These are phyloP conservation scores for Empidonax traillii DNA, from an alignment of 2,113 vertebrate species.

Conservation along the genomic window DNA sequence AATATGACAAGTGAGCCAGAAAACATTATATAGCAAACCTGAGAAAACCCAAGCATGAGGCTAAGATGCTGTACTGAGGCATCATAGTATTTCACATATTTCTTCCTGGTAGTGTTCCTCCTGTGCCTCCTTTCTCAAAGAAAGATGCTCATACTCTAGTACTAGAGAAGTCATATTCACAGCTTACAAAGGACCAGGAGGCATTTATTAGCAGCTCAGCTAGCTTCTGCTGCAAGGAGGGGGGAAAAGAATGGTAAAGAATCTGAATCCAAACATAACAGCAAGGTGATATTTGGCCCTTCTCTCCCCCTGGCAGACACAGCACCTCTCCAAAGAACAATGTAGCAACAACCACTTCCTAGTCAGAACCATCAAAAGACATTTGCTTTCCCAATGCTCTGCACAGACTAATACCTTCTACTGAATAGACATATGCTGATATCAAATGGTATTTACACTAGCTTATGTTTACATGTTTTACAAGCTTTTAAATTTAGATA, in stretches of 20 bases:
- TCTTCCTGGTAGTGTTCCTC: background rate
- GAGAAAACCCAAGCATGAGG: background rate
- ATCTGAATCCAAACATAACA: background rate
- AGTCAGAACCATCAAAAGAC: background rate
- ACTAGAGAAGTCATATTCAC: background rate
- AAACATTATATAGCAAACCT: background rate
- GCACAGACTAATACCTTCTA: background rate
- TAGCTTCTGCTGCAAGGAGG: background rate
- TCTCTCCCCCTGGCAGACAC: background rate
- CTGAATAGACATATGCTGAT: accelerated
- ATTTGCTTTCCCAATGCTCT: background rate
- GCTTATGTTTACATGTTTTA: background rate
- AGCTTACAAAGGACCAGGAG: background rate
- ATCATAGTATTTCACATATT: background rate
- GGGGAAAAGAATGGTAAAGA: background rate
- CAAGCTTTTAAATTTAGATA: background rate
- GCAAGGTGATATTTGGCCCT: background rate
- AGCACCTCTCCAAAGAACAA: background rate
- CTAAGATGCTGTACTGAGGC: background rate
- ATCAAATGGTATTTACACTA: background rate
- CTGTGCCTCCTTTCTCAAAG: background rate
- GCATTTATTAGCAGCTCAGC: background rate
- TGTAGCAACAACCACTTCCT: background rate
- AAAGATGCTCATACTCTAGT: background rate
- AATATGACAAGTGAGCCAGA: background rate